A percentile compares a stretch with the other conserved stretches of the same genome.
Conservation (phyloP, 2,113 vertebrate genomes). For the Carassius gibelio region DNA sequence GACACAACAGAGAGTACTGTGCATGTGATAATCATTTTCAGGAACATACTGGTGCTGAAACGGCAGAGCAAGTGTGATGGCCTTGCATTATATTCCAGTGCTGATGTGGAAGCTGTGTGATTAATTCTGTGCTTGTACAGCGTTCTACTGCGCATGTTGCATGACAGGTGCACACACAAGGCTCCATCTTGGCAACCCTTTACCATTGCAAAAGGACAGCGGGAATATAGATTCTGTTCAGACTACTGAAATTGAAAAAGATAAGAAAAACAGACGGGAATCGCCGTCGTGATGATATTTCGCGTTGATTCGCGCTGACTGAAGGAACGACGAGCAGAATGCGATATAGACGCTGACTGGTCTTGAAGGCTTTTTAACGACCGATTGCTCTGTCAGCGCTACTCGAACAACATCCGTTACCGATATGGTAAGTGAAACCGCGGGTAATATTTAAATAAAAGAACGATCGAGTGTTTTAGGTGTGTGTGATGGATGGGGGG, state of each 20-base stretch:
- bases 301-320: background rate
- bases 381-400: constrained; percentile 58
- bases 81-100: constrained; percentile 56
- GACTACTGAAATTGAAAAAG: constrained; percentile 41
- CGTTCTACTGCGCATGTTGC: constrained; percentile 78
- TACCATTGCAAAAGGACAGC: constrained; percentile 71
- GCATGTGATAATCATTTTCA: background rate
- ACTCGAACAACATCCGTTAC: constrained; percentile 50
- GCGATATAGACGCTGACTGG: constrained; percentile 60
- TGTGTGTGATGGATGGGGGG: constrained; percentile 35
- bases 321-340: constrained; percentile 55
- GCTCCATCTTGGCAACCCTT: constrained; percentile 80
- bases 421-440: constrained; percentile 64
- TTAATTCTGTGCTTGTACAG: constrained; percentile 53
- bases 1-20: background rate
- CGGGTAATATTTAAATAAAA: background rate
- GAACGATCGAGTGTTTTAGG: background rate
- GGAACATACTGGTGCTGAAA: background rate
- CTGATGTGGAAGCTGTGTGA: constrained; percentile 51
- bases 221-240: constrained; percentile 49
- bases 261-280: constrained; percentile 60
- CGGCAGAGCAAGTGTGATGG: constrained; percentile 18
- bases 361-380: constrained; percentile 60
- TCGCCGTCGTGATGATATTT: constrained; percentile 52
- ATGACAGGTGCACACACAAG: constrained; percentile 76